Percentiles rank a stretch among this genome's conserved stretches.
Conservation (phyloP, 1,140 invertebrate genomes). For the Odontomachus brunneus region DNA sequence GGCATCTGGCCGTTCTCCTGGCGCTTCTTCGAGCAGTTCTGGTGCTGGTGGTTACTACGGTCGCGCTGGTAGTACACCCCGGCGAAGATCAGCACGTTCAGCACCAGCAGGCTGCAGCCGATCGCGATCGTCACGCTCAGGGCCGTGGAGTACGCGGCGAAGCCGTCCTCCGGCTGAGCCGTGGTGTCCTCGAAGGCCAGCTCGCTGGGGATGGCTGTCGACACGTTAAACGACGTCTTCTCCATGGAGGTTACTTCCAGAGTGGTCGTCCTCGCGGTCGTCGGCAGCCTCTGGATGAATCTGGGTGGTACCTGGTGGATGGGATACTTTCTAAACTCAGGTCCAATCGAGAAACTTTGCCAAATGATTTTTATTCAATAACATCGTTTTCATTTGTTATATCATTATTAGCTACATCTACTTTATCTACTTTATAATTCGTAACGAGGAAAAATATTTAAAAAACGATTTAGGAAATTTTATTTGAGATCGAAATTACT, state of each 20-base stretch:
- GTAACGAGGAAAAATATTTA: neutral
- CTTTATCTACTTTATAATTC: neutral
- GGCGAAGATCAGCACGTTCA: constrained; percentile 97
- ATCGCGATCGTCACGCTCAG: constrained; percentile 97
- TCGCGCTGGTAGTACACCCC: constrained; percentile 97
- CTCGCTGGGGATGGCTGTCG: constrained; percentile 79
- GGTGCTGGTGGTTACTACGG: constrained; percentile 87
- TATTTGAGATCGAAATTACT: neutral
- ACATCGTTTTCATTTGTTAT: too few relatives aligned
- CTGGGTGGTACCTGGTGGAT: constrained; percentile 81
- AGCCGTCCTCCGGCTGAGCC: constrained; percentile 92
- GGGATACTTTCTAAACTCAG: neutral
- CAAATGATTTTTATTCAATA: too few relatives aligned
- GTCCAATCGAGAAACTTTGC: neutral
- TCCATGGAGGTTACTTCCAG: constrained; percentile 76
- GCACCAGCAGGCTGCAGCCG: constrained; percentile 94
- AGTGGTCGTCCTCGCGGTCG: constrained; percentile 78
- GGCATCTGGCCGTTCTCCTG: constrained; percentile 94
- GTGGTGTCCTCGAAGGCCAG: constrained; percentile 82
- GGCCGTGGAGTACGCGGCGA: constrained; percentile 94
- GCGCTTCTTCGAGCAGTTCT: constrained; percentile 89
- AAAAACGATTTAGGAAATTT: neutral
- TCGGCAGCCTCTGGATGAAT: constrained; percentile 82
- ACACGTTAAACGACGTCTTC: constrained; percentile 68
- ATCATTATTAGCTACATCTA: too few relatives aligned